A percentile compares a stretch with the other conserved stretches of the same genome.
Conservation (phyloP, 1,140 invertebrate genomes). For the Sweltsa coloradensis region DNA sequence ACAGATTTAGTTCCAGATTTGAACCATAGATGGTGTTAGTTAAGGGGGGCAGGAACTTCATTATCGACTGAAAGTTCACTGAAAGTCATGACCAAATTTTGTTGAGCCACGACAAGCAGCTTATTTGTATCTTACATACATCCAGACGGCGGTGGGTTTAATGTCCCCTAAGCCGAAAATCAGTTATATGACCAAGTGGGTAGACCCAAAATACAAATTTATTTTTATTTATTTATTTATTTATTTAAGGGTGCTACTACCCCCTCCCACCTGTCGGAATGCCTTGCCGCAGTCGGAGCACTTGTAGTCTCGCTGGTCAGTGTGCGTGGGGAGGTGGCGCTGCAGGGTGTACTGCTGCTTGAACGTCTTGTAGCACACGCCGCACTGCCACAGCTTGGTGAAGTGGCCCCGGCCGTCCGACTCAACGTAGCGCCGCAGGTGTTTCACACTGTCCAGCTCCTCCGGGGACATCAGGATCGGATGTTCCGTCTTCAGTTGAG, state of each 20-base stretch:
- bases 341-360: conserved; percentile 62
- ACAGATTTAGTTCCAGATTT: too few relatives aligned
- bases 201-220: neutral
- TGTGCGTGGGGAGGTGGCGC: conserved; percentile 72
- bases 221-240: neutral
- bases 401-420: too few relatives aligned
- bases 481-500: too few relatives aligned
- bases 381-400: too few relatives aligned
- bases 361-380: conserved; percentile 55
- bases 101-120: neutral
- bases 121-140: neutral
- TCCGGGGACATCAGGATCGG: too few relatives aligned
- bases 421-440: too few relatives aligned
- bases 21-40: too few relatives aligned
- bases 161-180: neutral
- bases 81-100: neutral
- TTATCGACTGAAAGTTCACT: too few relatives aligned
- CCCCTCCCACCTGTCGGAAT: conserved; percentile 48
- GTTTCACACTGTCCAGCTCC: too few relatives aligned
- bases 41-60: too few relatives aligned
- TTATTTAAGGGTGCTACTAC: neutral
- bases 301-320: conserved; percentile 69
- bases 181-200: neutral
- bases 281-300: conserved; percentile 67
- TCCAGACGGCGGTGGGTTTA: neutral